These are phyloP conservation scores for Metalampra italica DNA, from an alignment of 2,888 invertebrate genomes.

Conservation along the genomic window DNA sequence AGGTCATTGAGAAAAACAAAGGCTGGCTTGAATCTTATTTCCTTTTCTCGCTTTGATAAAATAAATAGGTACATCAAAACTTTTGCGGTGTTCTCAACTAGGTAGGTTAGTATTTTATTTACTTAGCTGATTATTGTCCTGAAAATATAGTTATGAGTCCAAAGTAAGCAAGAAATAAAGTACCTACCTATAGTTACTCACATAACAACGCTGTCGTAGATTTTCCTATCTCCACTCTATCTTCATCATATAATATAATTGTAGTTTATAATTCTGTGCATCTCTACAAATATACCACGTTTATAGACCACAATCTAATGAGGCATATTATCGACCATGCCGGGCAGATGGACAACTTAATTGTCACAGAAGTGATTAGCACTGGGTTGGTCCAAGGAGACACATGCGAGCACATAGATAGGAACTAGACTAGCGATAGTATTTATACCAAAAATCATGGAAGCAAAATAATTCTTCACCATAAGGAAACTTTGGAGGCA, in stretches of 20 bases:
- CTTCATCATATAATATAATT: too few relatives aligned
- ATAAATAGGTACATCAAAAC: not conserved
- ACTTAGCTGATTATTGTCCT: not conserved
- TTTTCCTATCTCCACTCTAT: too few relatives aligned
- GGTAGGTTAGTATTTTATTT: not conserved
- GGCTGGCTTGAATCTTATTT: conserved; percentile 15
- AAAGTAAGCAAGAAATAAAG: too few relatives aligned
- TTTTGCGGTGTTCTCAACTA: not conserved
- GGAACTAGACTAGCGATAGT: too few relatives aligned
- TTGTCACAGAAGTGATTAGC: conserved; percentile 36
- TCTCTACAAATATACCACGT: too few relatives aligned
- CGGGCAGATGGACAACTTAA: conserved; percentile 34
- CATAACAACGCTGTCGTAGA: too few relatives aligned
- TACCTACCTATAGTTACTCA: not conserved
- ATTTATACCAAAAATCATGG: too few relatives aligned
- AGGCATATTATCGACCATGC: not conserved
- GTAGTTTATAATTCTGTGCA: too few relatives aligned
- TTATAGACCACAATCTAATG: not conserved
- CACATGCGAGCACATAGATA: conserved; percentile 42
- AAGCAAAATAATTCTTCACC: too few relatives aligned
- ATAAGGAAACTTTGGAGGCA: too few relatives aligned
- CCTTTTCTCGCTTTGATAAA: not conserved
- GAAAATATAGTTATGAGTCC: too few relatives aligned
- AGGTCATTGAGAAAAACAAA: conserved; percentile 31
- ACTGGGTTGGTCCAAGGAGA: conserved; percentile 37